Percentiles rank a stretch among this genome's conserved stretches.
Evolutionary conservation across 2,113 vertebrate genomes (phyloP).

Genomic region (Propithecus coquereli): DNA sequence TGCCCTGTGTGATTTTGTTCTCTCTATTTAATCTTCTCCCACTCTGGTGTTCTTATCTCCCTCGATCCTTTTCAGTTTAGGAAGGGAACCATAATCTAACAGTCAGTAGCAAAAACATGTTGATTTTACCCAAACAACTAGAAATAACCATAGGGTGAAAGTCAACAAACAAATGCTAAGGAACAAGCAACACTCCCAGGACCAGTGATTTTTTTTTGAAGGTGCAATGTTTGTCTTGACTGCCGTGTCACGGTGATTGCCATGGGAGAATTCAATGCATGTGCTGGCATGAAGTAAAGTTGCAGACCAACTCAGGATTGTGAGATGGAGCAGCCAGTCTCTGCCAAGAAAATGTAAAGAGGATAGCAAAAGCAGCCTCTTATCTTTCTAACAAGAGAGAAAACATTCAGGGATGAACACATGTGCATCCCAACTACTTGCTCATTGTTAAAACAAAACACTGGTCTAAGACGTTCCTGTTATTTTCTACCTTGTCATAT

Average conservation of each 20-base stretch:
- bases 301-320: neutral
- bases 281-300: neutral
- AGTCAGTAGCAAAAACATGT: neutral
- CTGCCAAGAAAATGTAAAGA: neutral
- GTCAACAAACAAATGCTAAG: constrained; percentile 29
- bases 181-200: neutral
- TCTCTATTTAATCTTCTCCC: neutral
- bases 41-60: neutral
- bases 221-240: constrained; percentile 44
- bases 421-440: neutral
- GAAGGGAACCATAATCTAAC: neutral
- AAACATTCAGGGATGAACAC: neutral
- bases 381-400: neutral
- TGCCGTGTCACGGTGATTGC: constrained; percentile 38
- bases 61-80: neutral
- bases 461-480: neutral
- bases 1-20: neutral
- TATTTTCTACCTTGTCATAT: constrained; percentile 9
- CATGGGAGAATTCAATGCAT: constrained; percentile 25
- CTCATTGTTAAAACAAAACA: neutral
- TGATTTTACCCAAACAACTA: constrained; percentile 19
- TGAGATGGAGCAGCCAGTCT: constrained; percentile 1
- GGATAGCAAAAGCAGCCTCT: neutral
- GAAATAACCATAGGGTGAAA: neutral
- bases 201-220: constrained; percentile 10